Base-by-base conservation (phyloP, 2,888 invertebrate genomes). In the Thysanoteuthis rhombus region DNA sequence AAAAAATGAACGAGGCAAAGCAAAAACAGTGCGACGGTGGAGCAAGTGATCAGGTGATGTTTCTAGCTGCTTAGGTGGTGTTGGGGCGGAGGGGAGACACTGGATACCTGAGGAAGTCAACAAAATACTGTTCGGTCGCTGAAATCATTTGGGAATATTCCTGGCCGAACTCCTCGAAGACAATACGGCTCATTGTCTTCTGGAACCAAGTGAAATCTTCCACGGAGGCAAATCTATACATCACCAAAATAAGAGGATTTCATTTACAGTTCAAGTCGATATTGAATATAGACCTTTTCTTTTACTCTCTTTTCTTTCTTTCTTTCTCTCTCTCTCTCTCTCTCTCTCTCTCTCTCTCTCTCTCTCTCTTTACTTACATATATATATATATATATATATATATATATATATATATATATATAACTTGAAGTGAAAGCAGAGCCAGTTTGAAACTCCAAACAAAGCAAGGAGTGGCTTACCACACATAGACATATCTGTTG, bases 91-190 rank as follows among this genome's bases (percentile, higher is more conserved):
- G 19, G n/a, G 36, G n/a, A 12, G n/a, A 75, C n/a, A 90, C 58
- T 47, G 90, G 92, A 94, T 97, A 97, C 97, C 97, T 98, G 98
- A 99, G 98, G 97, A 99, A 99, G 97, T 99, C 99, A 22, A 99
- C 99, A 97, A 99, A 99, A 36, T 98, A 98, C 36, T 98, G 98
- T 0, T n/a, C 16, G 95, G 95, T 94, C 28, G 98, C 98, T 96
- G 98, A 97, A 94, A 98, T 98, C 98, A 98, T 98, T 94, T 98
- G 94, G 32, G 94, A 94, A 93, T 94, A 94, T 28, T 95, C 95
- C 90, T 97, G 97, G 25, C 96, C 96, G 91, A 99, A 97, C 94
- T 98, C 97, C 94, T 98, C 98, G 95, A 98, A 98, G 8, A 98
- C 98, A 92, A 98, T 97, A 93, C 98, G 97, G 91, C 98, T 97